Conservation (phyloP, 1,140 invertebrate genomes). For the Halictus rubicundus region DNA sequence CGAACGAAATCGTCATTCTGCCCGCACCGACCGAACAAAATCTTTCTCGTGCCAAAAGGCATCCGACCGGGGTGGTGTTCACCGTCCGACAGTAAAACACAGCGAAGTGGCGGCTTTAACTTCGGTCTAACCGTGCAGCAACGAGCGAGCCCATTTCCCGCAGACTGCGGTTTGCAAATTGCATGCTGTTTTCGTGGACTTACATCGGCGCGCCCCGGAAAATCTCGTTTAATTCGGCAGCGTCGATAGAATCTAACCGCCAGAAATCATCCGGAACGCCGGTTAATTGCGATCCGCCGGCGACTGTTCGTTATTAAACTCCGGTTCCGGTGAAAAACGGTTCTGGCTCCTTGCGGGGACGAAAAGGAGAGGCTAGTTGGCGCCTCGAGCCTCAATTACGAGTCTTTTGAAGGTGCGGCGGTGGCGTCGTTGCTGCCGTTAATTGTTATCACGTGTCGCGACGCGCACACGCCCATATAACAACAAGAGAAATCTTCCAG, state of each 20-base stretch:
- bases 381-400: slow-evolving; percentile 67
- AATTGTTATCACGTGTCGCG: slow-evolving; percentile 56
- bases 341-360: slow-evolving; percentile 35
- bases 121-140: slow-evolving; percentile 21
- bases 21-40: neutral
- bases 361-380: slow-evolving; percentile 46
- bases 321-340: slow-evolving; percentile 23
- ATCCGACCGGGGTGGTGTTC: neutral
- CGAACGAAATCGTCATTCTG: slow-evolving; percentile 3
- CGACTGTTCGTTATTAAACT: slow-evolving; percentile 64
- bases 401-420: slow-evolving; percentile 63
- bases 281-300: slow-evolving; percentile 56
- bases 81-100: neutral
- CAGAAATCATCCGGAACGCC: slow-evolving; percentile 23
- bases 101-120: neutral
- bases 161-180: slow-evolving; percentile 22
- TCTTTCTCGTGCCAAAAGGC: neutral
- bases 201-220: slow-evolving; percentile 51
- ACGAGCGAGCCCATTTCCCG: slow-evolving; percentile 26
- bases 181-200: slow-evolving; percentile 48
- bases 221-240: slow-evolving; percentile 57
- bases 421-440: slow-evolving; percentile 44
- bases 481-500: neutral
- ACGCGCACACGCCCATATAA: slow-evolving; percentile 1
- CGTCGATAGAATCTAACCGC: slow-evolving; percentile 46